Base-by-base conservation (phyloP, 2,113 vertebrate genomes). In the Tragelaphus imberbis region DNA sequence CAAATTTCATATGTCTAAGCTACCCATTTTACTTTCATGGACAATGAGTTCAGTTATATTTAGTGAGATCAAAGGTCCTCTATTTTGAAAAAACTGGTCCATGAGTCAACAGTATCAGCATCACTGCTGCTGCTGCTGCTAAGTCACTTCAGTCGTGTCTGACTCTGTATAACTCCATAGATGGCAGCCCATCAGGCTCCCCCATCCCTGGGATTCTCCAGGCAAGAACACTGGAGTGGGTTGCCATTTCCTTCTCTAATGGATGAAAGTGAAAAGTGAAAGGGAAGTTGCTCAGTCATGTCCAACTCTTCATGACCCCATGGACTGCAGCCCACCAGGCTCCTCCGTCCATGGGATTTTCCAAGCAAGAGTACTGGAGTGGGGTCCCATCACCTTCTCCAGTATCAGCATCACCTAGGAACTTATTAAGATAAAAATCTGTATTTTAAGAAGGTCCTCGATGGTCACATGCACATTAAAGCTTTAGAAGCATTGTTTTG, bases 281-380 rank as follows among this genome's bases (percentile, higher is more conserved):
- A 49, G 49, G 49, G 49, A 49, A 13, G 11, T 49, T 12, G 11
- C 49, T 49, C 49, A 13, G 49, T 49, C 11, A 0, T 12, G 49
- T 49, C 11, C 2, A 12, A 13, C 49, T 49, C 11, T 49, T 49
- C 49, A 0, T 1, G 2, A 49, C 49, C 2, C 11, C 49, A 49
- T 13, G 49, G 49, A 49, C 49, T 49, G 11, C 49, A 49, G 49
- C 49, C 49, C 49, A 49, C 12, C 49, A 13, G 49, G 49, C 11
- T 49, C 49, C 11, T 13, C 49, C 0, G 11, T 49, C 49, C 49
- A 49, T 49, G 49, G 49, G 49, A 13, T 49, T 49, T 49, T 49
- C 49, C 11, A 49, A 12, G 49, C 49, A 49, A 49, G 49, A 49
- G 49, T 49, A 49, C 49, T 49, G 11, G 49, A 49, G 49, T 49